Evolutionary conservation across 2,113 vertebrate genomes (phyloP), one percentile per base, ranked within the genome.

Genomic region (Sylvia atricapilla): DNA sequence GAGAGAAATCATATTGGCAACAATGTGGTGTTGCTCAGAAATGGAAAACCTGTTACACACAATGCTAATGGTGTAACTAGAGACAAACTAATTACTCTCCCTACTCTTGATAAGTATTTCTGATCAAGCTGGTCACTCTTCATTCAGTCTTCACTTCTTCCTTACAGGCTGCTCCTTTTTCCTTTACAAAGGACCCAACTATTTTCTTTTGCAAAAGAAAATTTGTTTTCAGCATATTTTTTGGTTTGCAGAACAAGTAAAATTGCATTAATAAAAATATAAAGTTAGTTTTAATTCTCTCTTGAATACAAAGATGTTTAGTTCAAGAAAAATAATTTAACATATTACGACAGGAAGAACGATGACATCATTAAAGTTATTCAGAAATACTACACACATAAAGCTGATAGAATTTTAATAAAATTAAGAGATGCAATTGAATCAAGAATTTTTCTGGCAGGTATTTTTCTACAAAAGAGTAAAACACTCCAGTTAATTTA

Each of bases 351-450:
- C 10, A 81, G 49, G 87, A 78, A 37, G 4, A 13, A 47, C 31
- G 8, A 90, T 70, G 60, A 7, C 9, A 62, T 12, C 13, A 35
- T 67, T 80, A 52, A 47, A 74, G 73, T 69, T 76, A 64, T 84
- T 77, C 0, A 0, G 33, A 81, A 55, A 37, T 13, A 23, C 6
- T 64, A 25, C 7, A 56, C 1, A 2, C 35, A 30, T 58, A 39
- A 81, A 11, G 9, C 13, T 20, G 7, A 23, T 9, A 0, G 8
- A 69, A 79, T 69, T 92, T 52, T 64, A 84, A 41, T 7, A 63
- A 50, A 52, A 62, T 69, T 66, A 84, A 73, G 3, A 20, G 41
- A 41, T 14, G 14, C 7, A 70, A 6, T 69, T 84, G 52, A 94
- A 81, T 83, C 15, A 84, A 37, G 7, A 81, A 66, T 72, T 87